These are phyloP conservation scores for Galaxias olidus DNA, from an alignment of 2,797 vertebrate species.

Conservation along the genomic window DNA sequence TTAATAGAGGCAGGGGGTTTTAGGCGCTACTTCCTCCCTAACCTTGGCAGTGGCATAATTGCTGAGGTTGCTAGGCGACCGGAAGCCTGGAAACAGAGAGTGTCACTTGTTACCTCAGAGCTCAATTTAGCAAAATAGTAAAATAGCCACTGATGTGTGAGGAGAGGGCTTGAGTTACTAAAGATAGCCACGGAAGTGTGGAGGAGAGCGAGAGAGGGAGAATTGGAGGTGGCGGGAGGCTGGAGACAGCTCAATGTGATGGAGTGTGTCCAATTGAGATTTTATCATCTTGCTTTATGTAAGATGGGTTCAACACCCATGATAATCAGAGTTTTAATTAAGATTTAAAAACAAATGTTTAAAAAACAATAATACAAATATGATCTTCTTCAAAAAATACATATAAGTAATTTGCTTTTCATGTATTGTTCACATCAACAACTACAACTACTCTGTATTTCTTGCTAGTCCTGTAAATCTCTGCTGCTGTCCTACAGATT, in stretches of 20 bases:
- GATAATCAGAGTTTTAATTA: too few relatives aligned
- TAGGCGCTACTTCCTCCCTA: conserved; percentile 67
- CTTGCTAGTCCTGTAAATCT: too few relatives aligned
- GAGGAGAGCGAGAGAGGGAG: conserved; percentile 53
- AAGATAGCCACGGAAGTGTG: conserved; percentile 79
- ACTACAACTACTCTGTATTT: too few relatives aligned
- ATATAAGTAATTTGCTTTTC: too few relatives aligned
- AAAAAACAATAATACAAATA: too few relatives aligned
- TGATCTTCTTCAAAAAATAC: too few relatives aligned
- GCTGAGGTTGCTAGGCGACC: conserved; percentile 79
- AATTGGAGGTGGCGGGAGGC: conserved; percentile 69
- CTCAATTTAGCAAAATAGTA: conserved; percentile 89
- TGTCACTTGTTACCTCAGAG: conserved; percentile 95
- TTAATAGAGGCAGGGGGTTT: conserved; percentile 60
- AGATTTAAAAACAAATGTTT: too few relatives aligned
- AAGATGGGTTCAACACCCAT: conserved; percentile 27
- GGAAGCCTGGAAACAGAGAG: conserved; percentile 75
- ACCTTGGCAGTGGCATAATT: conserved; percentile 69
- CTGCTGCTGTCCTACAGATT: too few relatives aligned
- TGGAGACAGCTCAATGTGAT: conserved; percentile 59
- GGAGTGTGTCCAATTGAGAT: conserved; percentile 60
- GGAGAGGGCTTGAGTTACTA: conserved; percentile 76
- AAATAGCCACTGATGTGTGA: conserved; percentile 80
- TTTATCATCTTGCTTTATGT: conserved; percentile 57
- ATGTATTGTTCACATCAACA: too few relatives aligned